A percentile compares a stretch with the other conserved stretches of the same genome.
Conservation (phyloP, 2,113 vertebrate species). For the Pseudopipra pipra region DNA sequence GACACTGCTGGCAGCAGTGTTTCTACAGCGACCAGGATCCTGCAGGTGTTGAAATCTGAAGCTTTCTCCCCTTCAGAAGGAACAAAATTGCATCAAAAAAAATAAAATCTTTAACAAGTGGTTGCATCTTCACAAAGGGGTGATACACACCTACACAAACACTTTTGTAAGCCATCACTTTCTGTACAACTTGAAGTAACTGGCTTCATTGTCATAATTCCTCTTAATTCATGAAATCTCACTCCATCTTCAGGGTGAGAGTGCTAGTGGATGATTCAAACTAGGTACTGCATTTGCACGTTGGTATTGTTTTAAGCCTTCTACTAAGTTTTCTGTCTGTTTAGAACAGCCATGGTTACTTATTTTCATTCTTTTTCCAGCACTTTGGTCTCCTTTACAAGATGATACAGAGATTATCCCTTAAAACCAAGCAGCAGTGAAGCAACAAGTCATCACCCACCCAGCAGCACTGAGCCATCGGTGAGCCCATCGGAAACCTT, state of each 20-base stretch:
- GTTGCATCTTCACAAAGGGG: background rate
- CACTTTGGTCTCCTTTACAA: constrained; percentile 90
- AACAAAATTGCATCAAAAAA: background rate
- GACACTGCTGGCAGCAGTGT: background rate
- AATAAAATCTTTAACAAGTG: background rate
- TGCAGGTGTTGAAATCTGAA: background rate
- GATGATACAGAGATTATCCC: constrained; percentile 84
- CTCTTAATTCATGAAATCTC: background rate
- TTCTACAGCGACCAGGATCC: background rate
- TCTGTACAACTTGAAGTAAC: background rate
- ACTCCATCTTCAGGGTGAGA: background rate
- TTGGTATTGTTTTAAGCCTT: background rate
- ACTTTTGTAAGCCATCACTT: background rate
- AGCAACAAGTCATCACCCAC: background rate
- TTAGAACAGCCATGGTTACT: background rate
- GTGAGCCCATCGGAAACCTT: constrained; percentile 25
- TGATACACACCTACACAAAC: background rate
- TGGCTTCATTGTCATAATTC: background rate
- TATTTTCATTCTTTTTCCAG: constrained; percentile 63
- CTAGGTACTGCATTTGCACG: background rate
- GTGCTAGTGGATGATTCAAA: background rate
- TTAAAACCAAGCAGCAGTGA: constrained; percentile 89
- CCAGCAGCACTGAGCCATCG: constrained; percentile 42
- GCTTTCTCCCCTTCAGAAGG: background rate
- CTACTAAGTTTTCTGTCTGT: background rate